A percentile compares a stretch with the other conserved stretches of the same genome.
Evolutionary conservation across 2,888 invertebrate genomes (phyloP).

Genomic region (Marasmarcha lunaedactyla): DNA sequence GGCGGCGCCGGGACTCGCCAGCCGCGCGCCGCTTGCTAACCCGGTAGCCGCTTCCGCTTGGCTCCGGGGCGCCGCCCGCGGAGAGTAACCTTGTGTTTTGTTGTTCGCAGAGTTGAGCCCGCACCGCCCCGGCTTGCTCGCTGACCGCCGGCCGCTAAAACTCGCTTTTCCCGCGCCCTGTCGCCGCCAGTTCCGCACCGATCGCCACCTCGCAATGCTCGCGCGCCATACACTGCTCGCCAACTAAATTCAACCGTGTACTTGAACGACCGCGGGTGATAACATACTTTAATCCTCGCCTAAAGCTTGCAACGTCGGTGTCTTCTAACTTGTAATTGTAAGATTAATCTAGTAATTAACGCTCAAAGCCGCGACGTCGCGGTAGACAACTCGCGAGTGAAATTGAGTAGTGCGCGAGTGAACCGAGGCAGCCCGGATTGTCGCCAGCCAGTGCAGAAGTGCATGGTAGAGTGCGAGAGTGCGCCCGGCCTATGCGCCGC

Average conservation of each 20-base stretch:
- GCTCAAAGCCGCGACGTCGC: slow-evolving; percentile 8
- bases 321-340: slow-evolving; percentile 60
- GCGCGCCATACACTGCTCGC: slow-evolving; percentile 67
- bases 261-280: slow-evolving; percentile 68
- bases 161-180: slow-evolving; percentile 67
- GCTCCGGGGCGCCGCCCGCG: slow-evolving; percentile 58
- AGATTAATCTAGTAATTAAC: slow-evolving; percentile 48
- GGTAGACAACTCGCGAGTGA: slow-evolving; percentile 23
- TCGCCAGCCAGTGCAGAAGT: slow-evolving; percentile 34
- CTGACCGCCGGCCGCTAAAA: slow-evolving; percentile 68
- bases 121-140: slow-evolving; percentile 68
- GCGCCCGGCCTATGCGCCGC: slow-evolving; percentile 64
- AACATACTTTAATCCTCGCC: slow-evolving; percentile 64
- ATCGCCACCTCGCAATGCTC: slow-evolving; percentile 57
- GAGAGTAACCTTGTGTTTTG: slow-evolving; percentile 70
- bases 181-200: slow-evolving; percentile 57
- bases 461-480: slow-evolving; percentile 55
- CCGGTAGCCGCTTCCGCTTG: slow-evolving; percentile 68
- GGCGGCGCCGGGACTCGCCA: slow-evolving; percentile 35
- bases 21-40: slow-evolving; percentile 57
- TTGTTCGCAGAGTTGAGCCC: slow-evolving; percentile 71
- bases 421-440: slow-evolving; percentile 32
- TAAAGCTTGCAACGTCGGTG: slow-evolving; percentile 69
- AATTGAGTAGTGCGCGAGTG: slow-evolving; percentile 46
- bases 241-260: slow-evolving; percentile 65